Percentiles rank a stretch among this genome's conserved stretches.
These are phyloP conservation scores for Caenorhabditis sp. DNA, from an alignment of 2,888 invertebrate species.

Conservation along the genomic window DNA sequence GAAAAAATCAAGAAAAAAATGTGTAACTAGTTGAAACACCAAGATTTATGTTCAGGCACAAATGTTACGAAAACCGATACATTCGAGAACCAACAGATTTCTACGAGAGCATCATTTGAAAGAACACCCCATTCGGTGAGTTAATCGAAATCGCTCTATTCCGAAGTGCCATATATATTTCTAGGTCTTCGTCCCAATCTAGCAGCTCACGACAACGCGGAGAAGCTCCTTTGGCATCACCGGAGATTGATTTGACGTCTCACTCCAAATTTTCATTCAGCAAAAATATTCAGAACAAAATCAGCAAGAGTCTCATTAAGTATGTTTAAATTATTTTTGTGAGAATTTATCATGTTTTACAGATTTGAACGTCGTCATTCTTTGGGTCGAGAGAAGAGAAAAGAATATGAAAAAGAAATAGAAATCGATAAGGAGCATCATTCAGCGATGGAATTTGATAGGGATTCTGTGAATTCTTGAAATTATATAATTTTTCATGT, in stretches of 20 bases:
- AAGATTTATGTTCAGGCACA: conserved; percentile 5
- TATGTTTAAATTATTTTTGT: not conserved
- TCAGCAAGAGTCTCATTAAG: conserved; percentile 4
- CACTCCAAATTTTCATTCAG: conserved; percentile 3
- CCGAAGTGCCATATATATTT: not conserved
- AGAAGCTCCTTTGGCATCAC: conserved; percentile 8
- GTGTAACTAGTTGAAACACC: too few relatives aligned
- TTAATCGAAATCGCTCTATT: not conserved
- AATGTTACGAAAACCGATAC: conserved; percentile 7
- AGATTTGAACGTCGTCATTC: conserved; percentile 10
- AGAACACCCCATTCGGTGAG: not conserved
- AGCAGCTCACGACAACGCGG: not conserved
- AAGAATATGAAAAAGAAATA: not conserved
- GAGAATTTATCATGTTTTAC: not conserved
- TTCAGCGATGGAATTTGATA: conserved; percentile 7
- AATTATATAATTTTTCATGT: not conserved
- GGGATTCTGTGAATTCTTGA: not conserved
- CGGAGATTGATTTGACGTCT: conserved; percentile 4
- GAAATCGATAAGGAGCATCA: conserved; percentile 10
- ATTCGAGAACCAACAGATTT: not conserved
- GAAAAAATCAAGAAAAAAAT: too few relatives aligned
- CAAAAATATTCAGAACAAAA: conserved; percentile 8
- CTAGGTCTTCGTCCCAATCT: not conserved
- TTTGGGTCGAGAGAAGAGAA: conserved; percentile 3
- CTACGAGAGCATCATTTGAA: not conserved